These are phyloP conservation scores for Aspidoscelis tigris DNA, from an alignment of 2,113 vertebrate genomes.

Conservation along the genomic window DNA sequence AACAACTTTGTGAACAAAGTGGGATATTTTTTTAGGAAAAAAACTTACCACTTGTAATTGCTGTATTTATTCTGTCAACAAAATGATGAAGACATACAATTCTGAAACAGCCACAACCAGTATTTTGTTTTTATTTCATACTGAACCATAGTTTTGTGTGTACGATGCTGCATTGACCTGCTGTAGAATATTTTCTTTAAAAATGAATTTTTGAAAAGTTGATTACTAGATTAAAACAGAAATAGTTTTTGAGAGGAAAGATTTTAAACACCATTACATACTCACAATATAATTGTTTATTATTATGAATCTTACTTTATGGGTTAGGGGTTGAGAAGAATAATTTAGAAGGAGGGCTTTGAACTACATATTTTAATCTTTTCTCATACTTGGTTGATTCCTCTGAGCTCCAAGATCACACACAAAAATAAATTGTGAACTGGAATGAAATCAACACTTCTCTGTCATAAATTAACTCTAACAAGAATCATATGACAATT, in stretches of 20 bases:
- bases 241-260: neutral
- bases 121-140: slow-evolving; percentile 37
- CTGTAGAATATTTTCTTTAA: slow-evolving; percentile 5
- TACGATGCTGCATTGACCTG: slow-evolving; percentile 43
- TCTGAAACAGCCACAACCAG: neutral
- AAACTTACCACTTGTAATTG: slow-evolving; percentile 16
- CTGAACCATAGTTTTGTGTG: slow-evolving; percentile 13
- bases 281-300: neutral
- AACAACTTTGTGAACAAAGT: slow-evolving; percentile 7
- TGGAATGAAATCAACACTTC: too few species aligned
- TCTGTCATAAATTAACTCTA: too few species aligned
- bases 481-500: too few species aligned
- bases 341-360: neutral
- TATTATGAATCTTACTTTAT: neutral
- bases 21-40: neutral
- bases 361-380: neutral
- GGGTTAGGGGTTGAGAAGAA: neutral
- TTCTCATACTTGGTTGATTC: neutral
- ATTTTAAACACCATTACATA: neutral
- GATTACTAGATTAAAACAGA: slow-evolving; percentile 48
- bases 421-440: too few species aligned
- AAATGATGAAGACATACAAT: fast-evolving
- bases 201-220: slow-evolving; percentile 33
- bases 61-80: slow-evolving; percentile 4
- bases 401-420: neutral